Percentiles rank a stretch among this genome's conserved stretches.
phyloP scores from a whole-genome alignment of 23 tunicate species.

The Styela clava region DNA sequence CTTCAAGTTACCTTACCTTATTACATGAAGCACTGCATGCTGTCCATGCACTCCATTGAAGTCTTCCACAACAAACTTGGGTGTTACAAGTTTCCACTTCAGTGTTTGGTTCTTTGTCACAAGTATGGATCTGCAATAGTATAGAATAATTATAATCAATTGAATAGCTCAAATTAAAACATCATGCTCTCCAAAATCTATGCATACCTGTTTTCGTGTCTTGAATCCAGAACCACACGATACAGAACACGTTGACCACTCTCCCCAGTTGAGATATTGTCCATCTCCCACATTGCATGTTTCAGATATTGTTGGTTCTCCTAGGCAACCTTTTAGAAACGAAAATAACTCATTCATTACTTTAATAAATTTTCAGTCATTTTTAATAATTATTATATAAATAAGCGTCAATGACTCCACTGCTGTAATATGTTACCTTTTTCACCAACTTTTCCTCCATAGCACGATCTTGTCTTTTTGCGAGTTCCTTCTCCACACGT shows the following conservation, averaged over 20 bases:
- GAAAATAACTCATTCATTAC: too few relatives aligned
- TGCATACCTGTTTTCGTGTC: constrained; percentile 40
- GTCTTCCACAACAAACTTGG: constrained; percentile 44
- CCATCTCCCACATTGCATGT: constrained; percentile 50
- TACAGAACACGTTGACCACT: constrained; percentile 50
- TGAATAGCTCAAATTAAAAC: too few relatives aligned
- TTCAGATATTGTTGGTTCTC: constrained; percentile 23
- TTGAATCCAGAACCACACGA: constrained; percentile 69
- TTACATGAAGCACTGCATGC: constrained; percentile 82
- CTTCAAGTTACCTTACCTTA: constrained; percentile 14
- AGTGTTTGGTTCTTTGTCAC: constrained; percentile 14
- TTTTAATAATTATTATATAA: too few relatives aligned
- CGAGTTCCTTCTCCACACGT: constrained; percentile 58
- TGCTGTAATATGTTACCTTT: too few relatives aligned
- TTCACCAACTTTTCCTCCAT: constrained; percentile 53
- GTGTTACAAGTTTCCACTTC: constrained; percentile 46
- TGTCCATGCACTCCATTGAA: constrained; percentile 80
- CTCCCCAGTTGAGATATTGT: constrained; percentile 32
- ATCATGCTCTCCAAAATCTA: too few relatives aligned
- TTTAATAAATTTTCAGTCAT: too few relatives aligned
- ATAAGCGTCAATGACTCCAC: too few relatives aligned
- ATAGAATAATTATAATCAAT: too few relatives aligned
- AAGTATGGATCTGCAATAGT: constrained; percentile 1
- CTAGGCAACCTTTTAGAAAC: constrained; percentile 43
- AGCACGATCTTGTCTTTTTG: constrained; percentile 39